Conservation (phyloP, 2,797 vertebrate species). For the Leucoraja ocellata region DNA sequence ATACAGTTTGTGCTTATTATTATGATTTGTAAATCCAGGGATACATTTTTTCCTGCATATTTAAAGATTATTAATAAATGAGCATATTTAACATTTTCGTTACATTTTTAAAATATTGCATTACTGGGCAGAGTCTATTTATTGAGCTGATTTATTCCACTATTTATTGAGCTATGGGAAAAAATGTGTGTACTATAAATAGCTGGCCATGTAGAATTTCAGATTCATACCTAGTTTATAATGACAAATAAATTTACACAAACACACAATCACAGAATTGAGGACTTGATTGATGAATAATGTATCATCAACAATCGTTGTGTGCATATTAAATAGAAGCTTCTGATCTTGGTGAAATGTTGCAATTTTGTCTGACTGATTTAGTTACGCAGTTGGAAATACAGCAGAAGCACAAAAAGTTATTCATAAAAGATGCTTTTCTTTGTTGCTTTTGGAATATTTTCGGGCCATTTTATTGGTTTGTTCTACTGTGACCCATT, state of each 20-base stretch:
- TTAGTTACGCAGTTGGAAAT: not conserved
- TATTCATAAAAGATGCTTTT: not conserved
- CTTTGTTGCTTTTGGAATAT: not conserved
- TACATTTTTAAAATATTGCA: not conserved
- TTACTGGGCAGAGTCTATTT: not conserved
- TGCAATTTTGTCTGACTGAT: not conserved
- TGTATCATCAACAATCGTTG: not conserved
- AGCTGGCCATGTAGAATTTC: not conserved
- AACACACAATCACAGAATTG: not conserved
- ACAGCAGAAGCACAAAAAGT: not conserved
- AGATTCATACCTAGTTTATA: too few species aligned
- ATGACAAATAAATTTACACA: not conserved
- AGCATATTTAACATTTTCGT: not conserved
- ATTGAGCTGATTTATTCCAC: not conserved
- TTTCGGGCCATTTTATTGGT: not conserved
- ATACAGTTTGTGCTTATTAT: not conserved
- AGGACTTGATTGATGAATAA: not conserved
- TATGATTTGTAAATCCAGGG: not conserved
- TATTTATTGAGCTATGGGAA: too few species aligned
- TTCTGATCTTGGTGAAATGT: constrained; percentile 6
- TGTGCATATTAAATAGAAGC: not conserved
- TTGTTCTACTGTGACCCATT: not conserved
- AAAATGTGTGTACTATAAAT: not conserved
- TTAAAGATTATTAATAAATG: not conserved
- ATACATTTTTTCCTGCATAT: too few species aligned